A percentile compares a stretch with the other conserved stretches of the same genome.
Conservation (phyloP, 2,888 invertebrate species). For the Gymnosoma rotundatum region DNA sequence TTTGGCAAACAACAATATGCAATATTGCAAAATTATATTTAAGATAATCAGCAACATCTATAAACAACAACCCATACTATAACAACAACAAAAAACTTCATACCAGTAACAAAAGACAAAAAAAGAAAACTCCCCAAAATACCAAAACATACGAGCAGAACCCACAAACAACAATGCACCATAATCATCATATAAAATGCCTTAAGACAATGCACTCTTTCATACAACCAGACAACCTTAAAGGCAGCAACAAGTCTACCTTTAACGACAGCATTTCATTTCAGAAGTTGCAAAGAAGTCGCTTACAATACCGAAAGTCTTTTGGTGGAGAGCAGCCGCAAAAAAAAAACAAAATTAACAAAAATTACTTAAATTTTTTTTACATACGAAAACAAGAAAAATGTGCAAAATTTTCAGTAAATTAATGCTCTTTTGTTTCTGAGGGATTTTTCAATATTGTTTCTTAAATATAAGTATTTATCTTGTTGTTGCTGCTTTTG, state of each 20-base stretch:
- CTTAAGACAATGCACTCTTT: constrained; percentile 46
- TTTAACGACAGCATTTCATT: constrained; percentile 61
- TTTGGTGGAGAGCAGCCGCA: constrained; percentile 10
- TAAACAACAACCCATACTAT: constrained; percentile 36
- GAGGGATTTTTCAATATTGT: constrained; percentile 55
- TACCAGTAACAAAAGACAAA: constrained; percentile 23
- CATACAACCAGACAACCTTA: constrained; percentile 66
- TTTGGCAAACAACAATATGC: constrained; percentile 55
- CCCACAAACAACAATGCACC: constrained; percentile 39
- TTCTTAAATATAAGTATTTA: not conserved
- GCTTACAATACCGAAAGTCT: constrained; percentile 8
- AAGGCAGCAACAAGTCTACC: constrained; percentile 68
- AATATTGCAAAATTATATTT: constrained; percentile 69
- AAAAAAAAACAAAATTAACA: constrained; percentile 19
- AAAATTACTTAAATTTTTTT: constrained; percentile 20
- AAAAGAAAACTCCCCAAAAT: constrained; percentile 34
- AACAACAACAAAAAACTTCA: constrained; percentile 27
- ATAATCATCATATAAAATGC: constrained; percentile 18
- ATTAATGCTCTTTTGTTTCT: constrained; percentile 53
- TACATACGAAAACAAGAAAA: constrained; percentile 21
- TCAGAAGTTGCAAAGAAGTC: constrained; percentile 31
- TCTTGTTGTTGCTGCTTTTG: constrained; percentile 44
- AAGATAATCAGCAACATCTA: constrained; percentile 65
- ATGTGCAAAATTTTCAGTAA: constrained; percentile 58
- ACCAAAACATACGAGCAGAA: constrained; percentile 27